A percentile compares a stretch with the other conserved stretches of the same genome.
Conservation (phyloP, 2,113 vertebrate genomes). For the Geococcyx californianus region DNA sequence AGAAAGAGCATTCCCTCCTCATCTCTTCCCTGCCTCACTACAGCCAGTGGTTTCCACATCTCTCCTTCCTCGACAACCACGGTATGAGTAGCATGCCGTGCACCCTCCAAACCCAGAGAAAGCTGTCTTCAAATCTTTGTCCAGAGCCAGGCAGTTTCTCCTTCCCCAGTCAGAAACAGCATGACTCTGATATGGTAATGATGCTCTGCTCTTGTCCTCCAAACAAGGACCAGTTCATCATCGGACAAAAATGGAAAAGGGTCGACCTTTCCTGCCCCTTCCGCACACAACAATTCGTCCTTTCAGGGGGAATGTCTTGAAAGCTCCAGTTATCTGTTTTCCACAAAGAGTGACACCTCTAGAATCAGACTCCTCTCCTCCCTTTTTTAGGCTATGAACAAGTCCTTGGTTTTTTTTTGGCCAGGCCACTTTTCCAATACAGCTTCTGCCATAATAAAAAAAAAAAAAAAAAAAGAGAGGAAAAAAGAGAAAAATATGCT, state of each 20-base stretch:
- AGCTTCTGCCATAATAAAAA: constrained; percentile 9
- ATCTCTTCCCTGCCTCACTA: not conserved
- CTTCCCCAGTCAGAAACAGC: not conserved
- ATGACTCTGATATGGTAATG: constrained; percentile 46
- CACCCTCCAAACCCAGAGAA: not conserved
- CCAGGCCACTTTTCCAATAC: not conserved
- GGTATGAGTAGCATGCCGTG: not conserved
- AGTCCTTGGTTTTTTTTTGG: constrained; percentile 1
- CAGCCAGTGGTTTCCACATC: not conserved
- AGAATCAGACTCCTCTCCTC: not conserved
- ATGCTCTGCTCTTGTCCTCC: constrained; percentile 6
- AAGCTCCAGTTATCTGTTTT: constrained; percentile 46
- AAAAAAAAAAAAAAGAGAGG: not conserved
- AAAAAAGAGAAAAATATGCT: not conserved
- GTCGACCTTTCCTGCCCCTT: constrained; percentile 49
- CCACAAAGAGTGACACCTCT: constrained; percentile 40
- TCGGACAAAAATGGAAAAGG: constrained; percentile 63
- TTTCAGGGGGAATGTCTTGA: constrained; percentile 54
- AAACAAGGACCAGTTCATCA: constrained; percentile 71
- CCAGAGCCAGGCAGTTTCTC: not conserved
- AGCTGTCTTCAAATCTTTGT: not conserved
- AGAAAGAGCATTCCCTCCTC: not conserved
- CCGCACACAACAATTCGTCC: constrained; percentile 47
- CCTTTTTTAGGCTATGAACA: constrained; percentile 50
- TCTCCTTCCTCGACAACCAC: not conserved